phyloP scores from a whole-genome alignment of 2,797 vertebrate genomes.

The Phaenicophaeus curvirostris region DNA sequence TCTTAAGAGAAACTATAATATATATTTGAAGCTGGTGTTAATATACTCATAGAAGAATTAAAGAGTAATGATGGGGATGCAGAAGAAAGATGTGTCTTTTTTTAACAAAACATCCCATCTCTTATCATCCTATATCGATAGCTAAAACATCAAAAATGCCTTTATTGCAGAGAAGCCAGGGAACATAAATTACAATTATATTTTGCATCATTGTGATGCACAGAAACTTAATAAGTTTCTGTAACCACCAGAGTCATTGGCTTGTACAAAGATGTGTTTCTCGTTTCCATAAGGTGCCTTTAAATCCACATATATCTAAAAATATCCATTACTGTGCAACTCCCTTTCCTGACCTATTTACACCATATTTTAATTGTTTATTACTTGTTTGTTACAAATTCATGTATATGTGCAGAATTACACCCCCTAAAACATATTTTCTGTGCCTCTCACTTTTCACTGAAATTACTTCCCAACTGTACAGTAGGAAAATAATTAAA shows the following conservation, averaged over 20 bases:
- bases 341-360: background rate
- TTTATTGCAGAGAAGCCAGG: background rate
- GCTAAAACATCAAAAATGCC: background rate
- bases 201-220: background rate
- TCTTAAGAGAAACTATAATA: too few species aligned
- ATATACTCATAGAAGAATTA: background rate
- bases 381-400: background rate
- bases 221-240: background rate
- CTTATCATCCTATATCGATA: background rate
- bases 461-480: background rate
- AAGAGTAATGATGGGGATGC: background rate
- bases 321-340: background rate
- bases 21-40: background rate
- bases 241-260: background rate
- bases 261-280: background rate
- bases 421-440: background rate
- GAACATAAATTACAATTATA: background rate
- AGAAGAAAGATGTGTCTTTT: background rate
- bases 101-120: background rate
- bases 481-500: background rate
- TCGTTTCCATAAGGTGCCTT: background rate
- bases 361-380: background rate
- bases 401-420: background rate
- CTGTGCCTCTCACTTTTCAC: background rate
- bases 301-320: background rate